Conservation (phyloP, 2,113 vertebrate species). For the Oryzias woworae region DNA sequence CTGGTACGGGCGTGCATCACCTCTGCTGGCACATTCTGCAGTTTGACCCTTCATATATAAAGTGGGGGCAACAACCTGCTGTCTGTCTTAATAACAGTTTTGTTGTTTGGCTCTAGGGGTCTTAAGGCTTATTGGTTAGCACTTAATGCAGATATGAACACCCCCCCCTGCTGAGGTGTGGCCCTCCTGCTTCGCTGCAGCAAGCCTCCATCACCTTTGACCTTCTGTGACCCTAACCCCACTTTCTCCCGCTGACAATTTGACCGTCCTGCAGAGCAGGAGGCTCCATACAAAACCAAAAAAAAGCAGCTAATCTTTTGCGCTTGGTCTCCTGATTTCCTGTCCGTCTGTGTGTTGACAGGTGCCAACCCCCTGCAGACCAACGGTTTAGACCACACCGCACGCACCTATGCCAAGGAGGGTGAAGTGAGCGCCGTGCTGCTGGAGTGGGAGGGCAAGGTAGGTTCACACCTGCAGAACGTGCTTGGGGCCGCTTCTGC, state of each 20-base stretch:
- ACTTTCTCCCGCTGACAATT: slow-evolving; percentile 20
- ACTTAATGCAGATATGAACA: slow-evolving; percentile 64
- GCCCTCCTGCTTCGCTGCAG: slow-evolving; percentile 40
- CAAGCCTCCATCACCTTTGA: slow-evolving; percentile 63
- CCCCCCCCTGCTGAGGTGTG: slow-evolving; percentile 46
- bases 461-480: slow-evolving; percentile 46
- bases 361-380: slow-evolving; percentile 90
- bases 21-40: slow-evolving; percentile 28
- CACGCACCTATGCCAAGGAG: slow-evolving; percentile 88
- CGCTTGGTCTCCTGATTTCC: too few species aligned
- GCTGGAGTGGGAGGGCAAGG: slow-evolving; percentile 84
- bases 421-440: slow-evolving; percentile 86
- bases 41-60: slow-evolving; percentile 37
- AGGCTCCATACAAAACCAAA: slow-evolving; percentile 6
- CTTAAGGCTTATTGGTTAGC: slow-evolving; percentile 45
- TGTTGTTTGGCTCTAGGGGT: slow-evolving; percentile 35
- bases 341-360: slow-evolving; percentile 52
- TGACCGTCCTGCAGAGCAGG: slow-evolving; percentile 38
- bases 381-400: slow-evolving; percentile 89
- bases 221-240: slow-evolving; percentile 47
- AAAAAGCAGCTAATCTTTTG: not conserved
- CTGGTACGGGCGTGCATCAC: slow-evolving; percentile 27
- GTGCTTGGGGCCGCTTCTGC: too few species aligned
- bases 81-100: slow-evolving; percentile 36
- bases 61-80: slow-evolving; percentile 28